Evolutionary conservation across 2,888 invertebrate genomes (phyloP), one percentile per base, ranked within the genome.

Genomic region (Chrysodeixis includens): DNA sequence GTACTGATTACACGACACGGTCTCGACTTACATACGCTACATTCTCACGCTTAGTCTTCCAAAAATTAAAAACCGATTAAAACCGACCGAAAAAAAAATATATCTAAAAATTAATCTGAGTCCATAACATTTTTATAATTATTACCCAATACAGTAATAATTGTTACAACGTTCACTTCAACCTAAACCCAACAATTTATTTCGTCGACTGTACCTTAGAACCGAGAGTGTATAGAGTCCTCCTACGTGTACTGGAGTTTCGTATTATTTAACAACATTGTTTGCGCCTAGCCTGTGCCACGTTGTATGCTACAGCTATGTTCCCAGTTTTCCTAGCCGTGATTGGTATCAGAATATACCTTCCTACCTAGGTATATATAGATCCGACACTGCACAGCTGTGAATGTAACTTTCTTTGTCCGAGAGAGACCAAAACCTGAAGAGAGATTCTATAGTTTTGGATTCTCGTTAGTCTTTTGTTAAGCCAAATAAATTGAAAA

Each of bases 221-320:
- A n/a, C n/a, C 7, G n/a, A 40, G 7, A n/a, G n/a, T n/a, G 6
- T n/a, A 40, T n/a, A n/a, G n/a, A 6, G 40, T 40, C 1, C 40
- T n/a, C 40, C 40, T n/a, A 6, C 7, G 40, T n/a, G 40, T 40
- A 12, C 7, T 40, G 6, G 40, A 40, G 40, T 40, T 40, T 40
- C 40, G n/a, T 3, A 40, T 40, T 40, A 40, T 40, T 40, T 40
- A 5, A 40, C 40, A 40, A 6, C 40, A 40, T 40, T 40, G 40
- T 40, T 40, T 40, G 40, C 40, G 40, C 40, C 40, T 40, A n/a
- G 40, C 40, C 40, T n/a, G 40, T 35, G 10, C 35, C 40, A n/a
- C 18, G 18, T 18, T 49, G 10, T 49, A 18, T 49, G 0, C 20
- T 49, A 40, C 16, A 49, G 20, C 10, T 18, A 18, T 49, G 46